These are phyloP conservation scores for Porphyrio hochstetteri DNA, from an alignment of 2,113 vertebrate species.

Conservation along the genomic window DNA sequence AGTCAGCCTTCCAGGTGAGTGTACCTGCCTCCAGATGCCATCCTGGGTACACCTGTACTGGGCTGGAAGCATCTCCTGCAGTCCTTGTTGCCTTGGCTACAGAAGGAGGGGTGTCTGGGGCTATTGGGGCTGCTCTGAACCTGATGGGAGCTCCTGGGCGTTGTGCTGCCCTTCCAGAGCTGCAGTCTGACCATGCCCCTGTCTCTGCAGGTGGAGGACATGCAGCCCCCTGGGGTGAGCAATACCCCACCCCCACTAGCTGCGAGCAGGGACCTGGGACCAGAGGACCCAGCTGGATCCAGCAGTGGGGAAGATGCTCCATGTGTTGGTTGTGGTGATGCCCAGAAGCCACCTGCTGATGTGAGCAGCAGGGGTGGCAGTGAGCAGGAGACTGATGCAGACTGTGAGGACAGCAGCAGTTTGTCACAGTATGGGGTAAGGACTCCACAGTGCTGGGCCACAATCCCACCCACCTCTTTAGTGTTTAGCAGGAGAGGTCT, in stretches of 20 bases:
- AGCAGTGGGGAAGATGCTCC: background rate
- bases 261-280: accelerated
- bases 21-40: accelerated
- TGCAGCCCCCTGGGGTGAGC: accelerated
- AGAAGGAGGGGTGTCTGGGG: background rate
- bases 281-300: background rate
- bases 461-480: background rate
- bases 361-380: background rate
- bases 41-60: background rate
- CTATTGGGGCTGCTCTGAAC: accelerated
- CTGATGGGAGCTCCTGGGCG: accelerated
- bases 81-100: background rate
- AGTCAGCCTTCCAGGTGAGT: background rate
- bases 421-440: background rate
- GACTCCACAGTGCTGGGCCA: background rate
- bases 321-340: background rate
- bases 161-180: background rate
- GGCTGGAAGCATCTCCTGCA: background rate
- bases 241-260: background rate
- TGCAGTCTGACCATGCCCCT: background rate
- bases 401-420: background rate
- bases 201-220: background rate
- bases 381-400: background rate
- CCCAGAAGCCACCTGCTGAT: background rate
- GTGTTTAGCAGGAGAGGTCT: background rate